A percentile compares a stretch with the other conserved stretches of the same genome.
phyloP scores from a whole-genome alignment of 2,888 invertebrate genomes.

The Nomada hirtipes region DNA sequence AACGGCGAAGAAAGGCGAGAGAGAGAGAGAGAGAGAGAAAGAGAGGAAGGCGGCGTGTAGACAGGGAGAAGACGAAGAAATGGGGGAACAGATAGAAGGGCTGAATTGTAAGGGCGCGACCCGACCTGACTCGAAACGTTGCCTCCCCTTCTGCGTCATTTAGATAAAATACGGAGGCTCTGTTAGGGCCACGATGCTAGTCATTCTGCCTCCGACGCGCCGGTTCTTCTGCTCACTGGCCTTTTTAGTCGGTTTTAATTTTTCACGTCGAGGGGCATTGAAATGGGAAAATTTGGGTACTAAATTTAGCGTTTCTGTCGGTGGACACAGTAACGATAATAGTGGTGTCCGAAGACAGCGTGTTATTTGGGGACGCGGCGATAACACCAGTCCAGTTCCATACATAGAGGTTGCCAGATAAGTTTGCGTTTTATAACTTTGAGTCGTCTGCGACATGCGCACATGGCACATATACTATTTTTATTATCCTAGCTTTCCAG shows the following conservation, averaged over 20 bases:
- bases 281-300: too few relatives aligned
- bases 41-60: slow-evolving; percentile 15
- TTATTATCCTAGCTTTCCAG: too few relatives aligned
- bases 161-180: slow-evolving; percentile 80
- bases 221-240: background rate
- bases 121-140: slow-evolving; percentile 66
- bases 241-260: background rate
- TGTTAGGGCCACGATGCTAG: slow-evolving; percentile 68
- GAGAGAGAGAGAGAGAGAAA: background rate
- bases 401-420: too few relatives aligned
- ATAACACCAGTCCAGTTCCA: too few relatives aligned
- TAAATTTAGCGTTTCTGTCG: background rate
- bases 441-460: too few relatives aligned
- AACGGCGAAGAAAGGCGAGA: slow-evolving; percentile 19
- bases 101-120: slow-evolving; percentile 67
- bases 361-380: background rate
- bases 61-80: slow-evolving; percentile 40
- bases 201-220: slow-evolving; percentile 21
- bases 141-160: slow-evolving; percentile 81
- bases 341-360: slow-evolving; percentile 2
- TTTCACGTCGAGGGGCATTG: background rate
- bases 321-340: background rate
- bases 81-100: slow-evolving; percentile 50
- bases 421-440: too few relatives aligned
- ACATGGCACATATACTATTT: too few relatives aligned